Evolutionary conservation across 1,140 invertebrate genomes (phyloP).

Genomic region (Zaprionus tsacasi): DNA sequence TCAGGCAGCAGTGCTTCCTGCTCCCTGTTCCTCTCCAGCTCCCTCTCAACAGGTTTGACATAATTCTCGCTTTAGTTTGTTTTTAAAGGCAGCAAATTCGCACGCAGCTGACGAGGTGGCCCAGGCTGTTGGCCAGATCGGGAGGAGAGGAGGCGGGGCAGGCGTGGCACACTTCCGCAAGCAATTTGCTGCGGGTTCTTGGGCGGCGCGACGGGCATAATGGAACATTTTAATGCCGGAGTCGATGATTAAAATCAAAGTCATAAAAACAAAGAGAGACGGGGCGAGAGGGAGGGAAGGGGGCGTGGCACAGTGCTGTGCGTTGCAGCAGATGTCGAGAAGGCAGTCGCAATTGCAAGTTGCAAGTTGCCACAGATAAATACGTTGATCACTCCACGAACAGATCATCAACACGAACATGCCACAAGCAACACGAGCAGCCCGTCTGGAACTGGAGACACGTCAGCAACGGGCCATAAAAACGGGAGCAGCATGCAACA

Average conservation of each 20-base stretch:
- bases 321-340: conserved; percentile 51
- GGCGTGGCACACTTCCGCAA: conserved; percentile 79
- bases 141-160: not conserved
- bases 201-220: conserved; percentile 59
- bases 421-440: conserved; percentile 50
- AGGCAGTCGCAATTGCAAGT: conserved; percentile 55
- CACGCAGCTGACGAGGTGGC: conserved; percentile 57
- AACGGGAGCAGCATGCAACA: conserved; percentile 80
- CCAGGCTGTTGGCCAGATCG: not conserved
- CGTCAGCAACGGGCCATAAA: conserved; percentile 76
- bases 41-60: conserved; percentile 73
- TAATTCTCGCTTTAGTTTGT: conserved; percentile 81
- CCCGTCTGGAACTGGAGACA: conserved; percentile 51
- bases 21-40: not conserved
- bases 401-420: conserved; percentile 72
- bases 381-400: conserved; percentile 66
- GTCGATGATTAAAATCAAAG: conserved; percentile 77
- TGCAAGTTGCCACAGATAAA: conserved; percentile 61
- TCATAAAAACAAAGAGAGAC: conserved; percentile 39
- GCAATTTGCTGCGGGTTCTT: conserved; percentile 73
- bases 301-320: conserved; percentile 1
- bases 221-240: conserved; percentile 80
- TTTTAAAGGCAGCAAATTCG: conserved; percentile 77
- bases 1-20: not conserved
- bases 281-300: not conserved